These are phyloP conservation scores for Saccostrea glomerata DNA, from an alignment of 1,140 invertebrate genomes.

Conservation along the genomic window DNA sequence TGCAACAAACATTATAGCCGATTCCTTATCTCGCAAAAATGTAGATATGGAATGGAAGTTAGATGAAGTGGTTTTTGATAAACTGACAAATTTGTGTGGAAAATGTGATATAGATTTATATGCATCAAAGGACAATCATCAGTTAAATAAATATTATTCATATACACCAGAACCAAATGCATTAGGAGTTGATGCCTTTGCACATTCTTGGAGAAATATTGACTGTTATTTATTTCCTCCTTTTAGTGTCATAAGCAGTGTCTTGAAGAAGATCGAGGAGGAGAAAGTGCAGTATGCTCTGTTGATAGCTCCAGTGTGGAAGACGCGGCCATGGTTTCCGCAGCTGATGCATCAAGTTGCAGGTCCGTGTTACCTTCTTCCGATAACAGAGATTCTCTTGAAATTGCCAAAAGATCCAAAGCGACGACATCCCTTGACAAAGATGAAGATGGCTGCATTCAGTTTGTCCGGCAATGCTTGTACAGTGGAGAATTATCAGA, in stretches of 20 bases:
- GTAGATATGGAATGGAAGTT: conserved; percentile 52
- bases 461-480: conserved; percentile 43
- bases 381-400: conserved; percentile 15
- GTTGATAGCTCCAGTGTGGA: conserved; percentile 54
- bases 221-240: conserved; percentile 56
- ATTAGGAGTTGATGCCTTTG: conserved; percentile 55
- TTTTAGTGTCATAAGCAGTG: conserved; percentile 50
- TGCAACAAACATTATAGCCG: no score
- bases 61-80: conserved; percentile 36
- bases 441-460: conserved; percentile 40
- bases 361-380: conserved; percentile 34
- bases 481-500: conserved; percentile 24
- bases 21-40: conserved; percentile 26
- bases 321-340: conserved; percentile 56
- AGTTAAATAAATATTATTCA: conserved; percentile 48
- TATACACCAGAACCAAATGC: conserved; percentile 50
- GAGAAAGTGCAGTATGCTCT: conserved; percentile 37
- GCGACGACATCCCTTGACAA: conserved; percentile 38
- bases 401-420: conserved; percentile 43
- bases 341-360: conserved; percentile 43
- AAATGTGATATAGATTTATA: conserved; percentile 55
- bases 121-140: conserved; percentile 56
- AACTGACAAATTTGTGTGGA: conserved; percentile 12
- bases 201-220: conserved; percentile 43
- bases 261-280: conserved; percentile 44